Percentiles rank a stretch among this genome's conserved stretches.
Conservation (phyloP, 2,888 invertebrate species). For the Eurois occulta region DNA sequence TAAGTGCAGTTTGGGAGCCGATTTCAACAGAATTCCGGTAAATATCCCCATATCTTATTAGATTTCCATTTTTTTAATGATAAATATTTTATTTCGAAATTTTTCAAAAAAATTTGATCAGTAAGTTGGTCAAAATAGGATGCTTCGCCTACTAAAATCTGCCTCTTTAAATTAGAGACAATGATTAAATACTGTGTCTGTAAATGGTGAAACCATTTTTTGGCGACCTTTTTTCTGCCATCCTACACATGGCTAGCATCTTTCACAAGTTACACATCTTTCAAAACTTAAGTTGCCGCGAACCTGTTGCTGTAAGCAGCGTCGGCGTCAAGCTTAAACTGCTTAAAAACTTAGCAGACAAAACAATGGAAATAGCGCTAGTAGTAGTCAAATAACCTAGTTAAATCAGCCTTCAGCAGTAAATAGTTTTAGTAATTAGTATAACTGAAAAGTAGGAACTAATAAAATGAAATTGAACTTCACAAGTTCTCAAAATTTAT, state of each 20-base stretch:
- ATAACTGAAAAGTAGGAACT: too few species aligned
- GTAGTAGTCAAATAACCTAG: too few species aligned
- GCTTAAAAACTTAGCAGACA: conserved; percentile 1
- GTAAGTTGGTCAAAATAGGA: too few species aligned
- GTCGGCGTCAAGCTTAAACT: neutral
- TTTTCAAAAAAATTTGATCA: neutral
- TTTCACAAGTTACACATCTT: conserved; percentile 31
- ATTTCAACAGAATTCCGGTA: conserved; percentile 4
- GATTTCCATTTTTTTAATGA: too few species aligned
- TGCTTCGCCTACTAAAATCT: neutral
- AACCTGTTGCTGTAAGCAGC: conserved; percentile 51
- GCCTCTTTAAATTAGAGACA: neutral
- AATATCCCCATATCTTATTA: neutral
- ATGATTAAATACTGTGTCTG: conserved; percentile 2
- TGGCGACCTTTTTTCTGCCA: conserved; percentile 4
- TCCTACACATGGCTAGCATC: conserved; percentile 40
- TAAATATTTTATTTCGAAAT: too few species aligned
- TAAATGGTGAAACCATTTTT: conserved; percentile 15
- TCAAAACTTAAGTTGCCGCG: conserved; percentile 15
- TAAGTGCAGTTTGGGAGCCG: neutral
- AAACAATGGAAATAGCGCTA: conserved; percentile 11
- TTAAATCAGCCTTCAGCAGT: too few species aligned
- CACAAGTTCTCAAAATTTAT: too few species aligned
- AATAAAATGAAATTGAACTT: too few species aligned
- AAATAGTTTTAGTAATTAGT: too few species aligned